phyloP scores from a whole-genome alignment of 2,797 vertebrate genomes.

The Bryconaethiops microstoma region DNA sequence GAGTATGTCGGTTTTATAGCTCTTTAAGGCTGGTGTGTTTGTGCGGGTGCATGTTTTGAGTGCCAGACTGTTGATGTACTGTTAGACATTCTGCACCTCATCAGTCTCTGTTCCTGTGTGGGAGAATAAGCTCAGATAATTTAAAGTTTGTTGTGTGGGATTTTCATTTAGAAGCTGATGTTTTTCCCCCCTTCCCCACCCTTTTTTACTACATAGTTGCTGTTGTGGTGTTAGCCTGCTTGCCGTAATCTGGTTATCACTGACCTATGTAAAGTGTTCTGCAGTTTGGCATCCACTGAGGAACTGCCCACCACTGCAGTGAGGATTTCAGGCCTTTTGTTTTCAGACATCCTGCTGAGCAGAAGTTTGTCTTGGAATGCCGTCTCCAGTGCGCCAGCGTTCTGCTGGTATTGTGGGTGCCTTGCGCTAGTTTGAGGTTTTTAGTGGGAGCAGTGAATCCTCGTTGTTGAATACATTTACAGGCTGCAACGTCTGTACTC shows the following conservation, averaged over 20 bases:
- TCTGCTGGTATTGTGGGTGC: not conserved
- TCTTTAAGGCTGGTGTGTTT: not conserved
- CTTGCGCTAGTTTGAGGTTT: not conserved
- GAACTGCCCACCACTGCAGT: not conserved
- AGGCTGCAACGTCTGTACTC: too few relatives aligned
- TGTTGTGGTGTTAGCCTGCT: not conserved
- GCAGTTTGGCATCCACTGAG: not conserved
- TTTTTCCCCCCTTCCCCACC: not conserved
- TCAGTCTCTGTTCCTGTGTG: not conserved
- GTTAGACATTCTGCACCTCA: not conserved
- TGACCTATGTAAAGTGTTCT: not conserved
- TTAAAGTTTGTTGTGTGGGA: not conserved
- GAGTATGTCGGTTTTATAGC: not conserved
- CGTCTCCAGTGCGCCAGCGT: conserved; percentile 4
- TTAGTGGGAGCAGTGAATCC: conserved; percentile 20
- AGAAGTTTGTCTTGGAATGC: conserved; percentile 3
- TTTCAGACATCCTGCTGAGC: conserved; percentile 1
- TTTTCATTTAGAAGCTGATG: not conserved
- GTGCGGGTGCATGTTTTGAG: not conserved
- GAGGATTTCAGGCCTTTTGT: conserved; percentile 13
- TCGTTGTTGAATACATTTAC: not conserved
- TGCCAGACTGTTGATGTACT: not conserved
- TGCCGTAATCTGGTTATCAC: not conserved
- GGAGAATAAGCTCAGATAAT: not conserved
- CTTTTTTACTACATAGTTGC: not conserved